A percentile compares a stretch with the other conserved stretches of the same genome.
Evolutionary conservation across 2,888 invertebrate genomes (phyloP).

Genomic region (Arctia plantaginis): DNA sequence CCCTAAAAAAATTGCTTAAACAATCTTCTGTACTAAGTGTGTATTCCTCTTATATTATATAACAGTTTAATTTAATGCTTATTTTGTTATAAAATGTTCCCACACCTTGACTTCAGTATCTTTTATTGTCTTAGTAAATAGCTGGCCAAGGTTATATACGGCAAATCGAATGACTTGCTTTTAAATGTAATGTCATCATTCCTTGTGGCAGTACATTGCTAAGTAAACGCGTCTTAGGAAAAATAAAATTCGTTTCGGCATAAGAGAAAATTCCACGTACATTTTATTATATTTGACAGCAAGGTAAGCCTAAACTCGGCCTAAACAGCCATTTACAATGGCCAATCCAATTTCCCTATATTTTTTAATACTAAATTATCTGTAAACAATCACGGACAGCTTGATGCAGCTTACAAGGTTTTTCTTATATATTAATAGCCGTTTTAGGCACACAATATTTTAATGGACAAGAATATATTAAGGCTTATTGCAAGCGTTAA

Average conservation of each 20-base stretch:
- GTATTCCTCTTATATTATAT: not conserved
- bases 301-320: not conserved
- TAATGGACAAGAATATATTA: not conserved
- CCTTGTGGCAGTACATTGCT: not conserved
- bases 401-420: not conserved
- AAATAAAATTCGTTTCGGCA: not conserved
- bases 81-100: not conserved
- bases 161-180: slow-evolving; percentile 6
- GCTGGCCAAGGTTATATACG: not conserved
- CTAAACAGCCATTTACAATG: no score
- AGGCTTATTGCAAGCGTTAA: not conserved
- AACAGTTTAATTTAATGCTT: not conserved
- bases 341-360: no score
- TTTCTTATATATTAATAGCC: not conserved
- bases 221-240: not conserved
- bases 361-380: not conserved
- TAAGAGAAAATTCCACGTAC: not conserved
- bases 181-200: not conserved
- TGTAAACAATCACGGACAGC: not conserved
- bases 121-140: not conserved
- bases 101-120: not conserved
- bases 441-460: not conserved
- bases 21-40: not conserved
- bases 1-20: not conserved
- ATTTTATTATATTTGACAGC: not conserved